Conservation (phyloP, 2,888 invertebrate species). For the Hyppa rectilinea region DNA sequence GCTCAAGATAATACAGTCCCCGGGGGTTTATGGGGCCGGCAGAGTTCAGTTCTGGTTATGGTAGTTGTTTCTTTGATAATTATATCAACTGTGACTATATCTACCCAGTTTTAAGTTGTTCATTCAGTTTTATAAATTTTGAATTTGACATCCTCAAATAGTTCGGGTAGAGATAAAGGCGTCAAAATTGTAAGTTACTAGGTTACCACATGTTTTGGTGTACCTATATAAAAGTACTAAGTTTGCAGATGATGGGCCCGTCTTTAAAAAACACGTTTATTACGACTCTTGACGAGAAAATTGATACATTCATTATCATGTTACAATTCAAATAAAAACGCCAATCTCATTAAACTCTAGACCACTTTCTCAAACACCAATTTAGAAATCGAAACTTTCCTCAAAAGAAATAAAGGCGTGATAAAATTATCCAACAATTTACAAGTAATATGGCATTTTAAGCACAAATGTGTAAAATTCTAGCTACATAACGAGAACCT, state of each 20-base stretch:
- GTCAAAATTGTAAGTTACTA: not conserved
- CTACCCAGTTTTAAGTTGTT: not conserved
- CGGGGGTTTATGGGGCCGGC: not conserved
- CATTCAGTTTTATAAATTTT: not conserved
- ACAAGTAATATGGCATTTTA: slow-evolving; percentile 32
- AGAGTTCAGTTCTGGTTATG: not conserved
- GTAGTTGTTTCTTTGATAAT: not conserved
- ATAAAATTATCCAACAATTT: slow-evolving; percentile 17
- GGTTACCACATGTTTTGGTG: not conserved
- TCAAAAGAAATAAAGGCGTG: slow-evolving; percentile 17
- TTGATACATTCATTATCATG: not conserved
- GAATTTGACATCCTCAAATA: not conserved
- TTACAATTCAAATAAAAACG: slow-evolving; percentile 6
- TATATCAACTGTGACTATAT: not conserved
- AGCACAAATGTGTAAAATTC: slow-evolving; percentile 44
- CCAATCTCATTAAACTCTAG: slow-evolving; percentile 16
- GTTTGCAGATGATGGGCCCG: no score
- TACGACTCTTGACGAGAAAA: not conserved
- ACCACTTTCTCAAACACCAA: slow-evolving; percentile 17
- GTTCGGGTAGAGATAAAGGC: no score
- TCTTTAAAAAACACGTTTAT: not conserved
- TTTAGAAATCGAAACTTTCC: slow-evolving; percentile 32
- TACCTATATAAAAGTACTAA: not conserved
- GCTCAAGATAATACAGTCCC: slow-evolving; percentile 2
- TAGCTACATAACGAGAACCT: slow-evolving; percentile 42